phyloP scores from a whole-genome alignment of 1,140 invertebrate genomes.

The Apis mellifera region Amel_HAv3.1 CM009945.2:7098501-7099000 shows the following conservation, averaged over 20 bases:
- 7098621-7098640: neutral
- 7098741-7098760: constrained; percentile 5
- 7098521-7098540: constrained; percentile 3
- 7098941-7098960: too few relatives aligned
- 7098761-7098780: neutral
- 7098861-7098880: too few relatives aligned
- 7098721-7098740: neutral
- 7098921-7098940: too few relatives aligned
- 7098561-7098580: neutral
- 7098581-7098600: constrained; percentile 33
- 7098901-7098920: too few relatives aligned
- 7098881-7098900: too few relatives aligned
- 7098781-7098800: neutral
- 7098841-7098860: too few relatives aligned
- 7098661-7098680: neutral
- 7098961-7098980: too few relatives aligned
- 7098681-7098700: neutral
- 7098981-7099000: too few relatives aligned
- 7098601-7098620: constrained; percentile 13
- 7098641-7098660: too few relatives aligned
- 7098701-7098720: constrained; percentile 31
- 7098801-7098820: neutral
- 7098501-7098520: too few relatives aligned
- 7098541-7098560: neutral
- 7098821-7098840: too few relatives aligned